phyloP scores from a whole-genome alignment of 2,113 vertebrate genomes.

The Ciconia stormi region DNA sequence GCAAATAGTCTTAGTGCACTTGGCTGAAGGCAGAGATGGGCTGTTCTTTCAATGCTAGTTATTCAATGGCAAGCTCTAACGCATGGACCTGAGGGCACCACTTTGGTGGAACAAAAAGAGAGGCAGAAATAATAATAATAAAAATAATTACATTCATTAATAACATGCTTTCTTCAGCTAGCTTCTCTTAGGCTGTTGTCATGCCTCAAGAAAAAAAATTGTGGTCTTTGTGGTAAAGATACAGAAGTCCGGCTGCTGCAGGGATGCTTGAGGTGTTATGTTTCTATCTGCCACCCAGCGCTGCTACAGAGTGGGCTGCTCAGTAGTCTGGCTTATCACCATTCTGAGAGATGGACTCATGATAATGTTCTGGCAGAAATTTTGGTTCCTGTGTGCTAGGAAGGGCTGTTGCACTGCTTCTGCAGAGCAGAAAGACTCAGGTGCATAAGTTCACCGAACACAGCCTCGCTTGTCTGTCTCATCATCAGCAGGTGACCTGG shows the following conservation, averaged over 20 bases:
- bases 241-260: not conserved
- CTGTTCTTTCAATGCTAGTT: not conserved
- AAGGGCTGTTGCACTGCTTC: accelerated
- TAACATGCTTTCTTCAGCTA: not conserved
- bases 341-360: accelerated
- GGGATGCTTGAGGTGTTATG: not conserved
- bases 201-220: accelerated
- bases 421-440: not conserved
- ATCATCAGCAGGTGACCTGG: not conserved
- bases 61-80: not conserved
- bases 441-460: accelerated
- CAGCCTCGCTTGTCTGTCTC: accelerated
- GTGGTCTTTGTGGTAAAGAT: not conserved
- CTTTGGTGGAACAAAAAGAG: not conserved
- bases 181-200: not conserved
- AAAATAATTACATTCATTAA: not conserved
- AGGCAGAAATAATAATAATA: not conserved
- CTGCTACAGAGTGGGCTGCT: not conserved
- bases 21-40: not conserved
- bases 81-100: not conserved
- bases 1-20: not conserved
- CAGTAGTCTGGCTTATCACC: not conserved
- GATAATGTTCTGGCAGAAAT: accelerated
- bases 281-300: not conserved
- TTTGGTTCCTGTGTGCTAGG: too few species aligned